Conservation (phyloP, 2,888 invertebrate genomes). For the Trilocha varians region DNA sequence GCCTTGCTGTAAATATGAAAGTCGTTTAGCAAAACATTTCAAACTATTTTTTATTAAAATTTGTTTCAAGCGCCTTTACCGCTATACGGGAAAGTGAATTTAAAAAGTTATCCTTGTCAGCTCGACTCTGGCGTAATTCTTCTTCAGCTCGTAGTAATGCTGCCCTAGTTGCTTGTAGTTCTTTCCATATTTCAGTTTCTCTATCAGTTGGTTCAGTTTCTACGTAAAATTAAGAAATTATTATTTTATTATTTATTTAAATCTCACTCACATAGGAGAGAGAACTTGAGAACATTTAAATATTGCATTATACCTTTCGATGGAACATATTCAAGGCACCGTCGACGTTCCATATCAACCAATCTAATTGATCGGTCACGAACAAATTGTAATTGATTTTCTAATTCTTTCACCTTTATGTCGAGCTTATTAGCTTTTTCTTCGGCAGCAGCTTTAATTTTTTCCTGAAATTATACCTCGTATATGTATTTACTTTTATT, state of each 20-base stretch:
- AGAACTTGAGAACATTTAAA: too few species aligned
- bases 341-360: slow-evolving; percentile 42
- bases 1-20: slow-evolving; percentile 37
- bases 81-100: slow-evolving; percentile 60
- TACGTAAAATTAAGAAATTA: slow-evolving; percentile 12
- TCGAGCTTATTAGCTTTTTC: slow-evolving; percentile 31
- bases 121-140: slow-evolving; percentile 47
- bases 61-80: slow-evolving; percentile 29
- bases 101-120: slow-evolving; percentile 66
- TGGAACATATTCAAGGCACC: slow-evolving; percentile 50
- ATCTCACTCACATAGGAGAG: too few species aligned
- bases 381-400: slow-evolving; percentile 31
- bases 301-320: slow-evolving; percentile 56
- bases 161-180: slow-evolving; percentile 48
- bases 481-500: slow-evolving; percentile 1
- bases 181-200: slow-evolving; percentile 66
- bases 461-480: slow-evolving; percentile 31
- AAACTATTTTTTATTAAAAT: too few species aligned
- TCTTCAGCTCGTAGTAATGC: slow-evolving; percentile 49
- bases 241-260: too few species aligned
- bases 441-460: slow-evolving; percentile 26
- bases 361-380: slow-evolving; percentile 43
- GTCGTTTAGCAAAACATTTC: background rate
- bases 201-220: slow-evolving; percentile 55
- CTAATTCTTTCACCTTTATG: slow-evolving; percentile 35